phyloP scores from a whole-genome alignment of 1,140 invertebrate genomes.

The Conus betulinus region DNA sequence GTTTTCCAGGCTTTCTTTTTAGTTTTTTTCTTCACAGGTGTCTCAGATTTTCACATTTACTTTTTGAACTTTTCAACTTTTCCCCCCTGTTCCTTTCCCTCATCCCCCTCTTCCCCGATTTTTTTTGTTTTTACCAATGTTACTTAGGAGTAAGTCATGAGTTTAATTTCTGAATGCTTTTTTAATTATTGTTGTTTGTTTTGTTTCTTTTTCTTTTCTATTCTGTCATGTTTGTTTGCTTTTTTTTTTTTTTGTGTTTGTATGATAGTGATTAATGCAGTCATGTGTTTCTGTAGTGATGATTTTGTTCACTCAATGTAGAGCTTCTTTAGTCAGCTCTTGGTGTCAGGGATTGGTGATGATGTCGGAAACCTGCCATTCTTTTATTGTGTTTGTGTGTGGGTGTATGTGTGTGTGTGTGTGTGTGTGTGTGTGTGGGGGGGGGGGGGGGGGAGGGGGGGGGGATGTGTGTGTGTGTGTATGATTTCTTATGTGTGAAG shows the following conservation, averaged over 20 bases:
- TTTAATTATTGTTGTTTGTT: no score
- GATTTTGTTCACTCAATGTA: background rate
- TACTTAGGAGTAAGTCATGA: no score
- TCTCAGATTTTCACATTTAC: no score
- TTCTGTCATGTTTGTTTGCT: background rate
- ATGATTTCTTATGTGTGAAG: background rate
- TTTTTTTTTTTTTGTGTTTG: background rate
- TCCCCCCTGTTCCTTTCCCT: no score
- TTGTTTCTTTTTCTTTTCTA: background rate
- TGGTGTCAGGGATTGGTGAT: background rate
- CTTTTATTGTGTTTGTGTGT: background rate
- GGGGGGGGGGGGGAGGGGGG: background rate
- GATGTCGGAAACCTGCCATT: no score
- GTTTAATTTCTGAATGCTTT: no score
- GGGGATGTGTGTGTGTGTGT: background rate
- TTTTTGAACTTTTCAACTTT: no score
- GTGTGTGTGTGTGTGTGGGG: background rate
- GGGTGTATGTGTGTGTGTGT: background rate
- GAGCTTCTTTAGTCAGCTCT: background rate
- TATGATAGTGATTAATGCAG: background rate
- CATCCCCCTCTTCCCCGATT: no score
- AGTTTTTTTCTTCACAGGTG: background rate
- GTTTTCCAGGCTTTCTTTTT: background rate
- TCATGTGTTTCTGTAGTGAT: conserved; percentile 20
- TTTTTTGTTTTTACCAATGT: no score